A percentile compares a stretch with the other conserved stretches of the same genome.
Conservation (phyloP, 2,797 vertebrate species). For the Pachyuromys duprasi region DNA sequence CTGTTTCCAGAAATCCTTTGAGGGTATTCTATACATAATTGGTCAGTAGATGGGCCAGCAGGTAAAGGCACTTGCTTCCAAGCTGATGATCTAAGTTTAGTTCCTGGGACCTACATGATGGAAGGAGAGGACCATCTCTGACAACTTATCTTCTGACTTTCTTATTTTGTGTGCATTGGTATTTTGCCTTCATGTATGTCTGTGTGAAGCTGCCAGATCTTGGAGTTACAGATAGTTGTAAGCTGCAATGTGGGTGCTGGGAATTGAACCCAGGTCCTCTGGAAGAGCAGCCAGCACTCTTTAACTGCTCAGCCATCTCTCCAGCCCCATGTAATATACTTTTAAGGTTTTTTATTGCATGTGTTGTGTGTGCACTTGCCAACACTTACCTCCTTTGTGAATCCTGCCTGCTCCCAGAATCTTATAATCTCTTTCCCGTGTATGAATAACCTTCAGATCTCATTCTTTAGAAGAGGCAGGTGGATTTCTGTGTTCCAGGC, state of each 20-base stretch:
- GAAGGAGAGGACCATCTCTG: neutral
- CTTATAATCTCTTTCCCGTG: neutral
- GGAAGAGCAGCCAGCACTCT: too few species aligned
- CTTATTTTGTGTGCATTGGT: too few species aligned
- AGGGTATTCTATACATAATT: neutral
- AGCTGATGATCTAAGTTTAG: neutral
- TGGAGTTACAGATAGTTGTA: too few species aligned
- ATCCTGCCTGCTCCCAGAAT: neutral
- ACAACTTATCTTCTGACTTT: neutral
- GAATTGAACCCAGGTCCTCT: too few species aligned
- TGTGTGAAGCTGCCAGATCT: too few species aligned
- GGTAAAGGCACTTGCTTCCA: neutral
- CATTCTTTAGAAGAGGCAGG: conserved; percentile 3
- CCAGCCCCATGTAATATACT: too few species aligned
- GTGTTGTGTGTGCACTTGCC: too few species aligned
- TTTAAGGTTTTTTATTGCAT: too few species aligned
- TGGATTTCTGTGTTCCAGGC: too few species aligned
- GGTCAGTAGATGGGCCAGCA: neutral
- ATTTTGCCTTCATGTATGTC: too few species aligned
- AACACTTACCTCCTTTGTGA: neutral
- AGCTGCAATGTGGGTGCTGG: too few species aligned
- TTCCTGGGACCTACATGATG: neutral
- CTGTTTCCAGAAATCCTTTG: conserved; percentile 19
- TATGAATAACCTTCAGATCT: neutral
- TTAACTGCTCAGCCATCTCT: too few species aligned